A percentile compares a stretch with the other conserved stretches of the same genome.
These are phyloP conservation scores for Vulpes vulpes DNA, from an alignment of 2,113 vertebrate genomes.

Conservation along the genomic window DNA sequence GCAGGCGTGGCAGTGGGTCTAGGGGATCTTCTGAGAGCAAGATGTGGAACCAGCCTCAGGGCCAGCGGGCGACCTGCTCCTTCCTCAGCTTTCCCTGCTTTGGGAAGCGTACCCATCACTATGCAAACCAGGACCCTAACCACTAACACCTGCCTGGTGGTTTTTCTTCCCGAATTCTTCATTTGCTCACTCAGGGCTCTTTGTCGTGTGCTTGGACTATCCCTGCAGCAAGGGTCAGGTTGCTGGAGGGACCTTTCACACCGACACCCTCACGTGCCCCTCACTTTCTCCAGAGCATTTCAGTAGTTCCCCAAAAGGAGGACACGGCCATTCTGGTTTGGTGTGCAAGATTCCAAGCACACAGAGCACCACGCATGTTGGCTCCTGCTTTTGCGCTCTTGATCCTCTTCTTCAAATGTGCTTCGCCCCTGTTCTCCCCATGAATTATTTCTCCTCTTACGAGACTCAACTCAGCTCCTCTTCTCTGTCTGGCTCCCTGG, in stretches of 20 bases:
- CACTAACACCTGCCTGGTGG: background rate
- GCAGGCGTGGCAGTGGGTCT: background rate
- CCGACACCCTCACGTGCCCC: accelerated
- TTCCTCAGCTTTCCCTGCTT: background rate
- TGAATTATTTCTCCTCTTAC: background rate
- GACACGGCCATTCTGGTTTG: background rate
- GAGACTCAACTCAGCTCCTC: background rate
- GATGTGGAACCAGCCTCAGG: accelerated
- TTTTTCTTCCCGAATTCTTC: background rate
- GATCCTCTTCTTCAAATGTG: too few relatives aligned
- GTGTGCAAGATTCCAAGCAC: too few relatives aligned
- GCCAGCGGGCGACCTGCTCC: accelerated
- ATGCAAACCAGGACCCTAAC: accelerated
- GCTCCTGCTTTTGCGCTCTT: too few relatives aligned
- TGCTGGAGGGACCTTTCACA: background rate
- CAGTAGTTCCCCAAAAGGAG: too few relatives aligned
- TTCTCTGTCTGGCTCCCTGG: background rate
- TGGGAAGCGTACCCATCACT: accelerated
- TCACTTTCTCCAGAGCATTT: background rate
- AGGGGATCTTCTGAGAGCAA: background rate
- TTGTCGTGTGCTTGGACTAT: background rate
- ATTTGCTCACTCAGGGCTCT: accelerated
- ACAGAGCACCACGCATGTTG: accelerated
- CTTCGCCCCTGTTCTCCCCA: background rate
- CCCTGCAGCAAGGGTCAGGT: background rate